A percentile compares a stretch with the other conserved stretches of the same genome.
phyloP scores from a whole-genome alignment of 2,113 vertebrate genomes.

The Oreochromis aureus region DNA sequence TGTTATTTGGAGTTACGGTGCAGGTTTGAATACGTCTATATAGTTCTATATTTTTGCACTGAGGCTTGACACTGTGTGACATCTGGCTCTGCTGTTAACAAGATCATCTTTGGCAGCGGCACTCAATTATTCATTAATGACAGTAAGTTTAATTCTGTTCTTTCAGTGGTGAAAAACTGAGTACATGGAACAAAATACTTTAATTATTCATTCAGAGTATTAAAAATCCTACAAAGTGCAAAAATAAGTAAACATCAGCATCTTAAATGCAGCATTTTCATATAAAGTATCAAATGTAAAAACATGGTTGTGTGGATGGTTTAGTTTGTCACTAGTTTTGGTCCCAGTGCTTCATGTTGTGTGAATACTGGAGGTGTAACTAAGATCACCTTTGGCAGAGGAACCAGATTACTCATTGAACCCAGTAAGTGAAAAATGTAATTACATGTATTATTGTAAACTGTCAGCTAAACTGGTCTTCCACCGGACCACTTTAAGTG shows the following conservation, averaged over 20 bases:
- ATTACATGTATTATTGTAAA: background rate
- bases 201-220: background rate
- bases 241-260: rapidly evolving
- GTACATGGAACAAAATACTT: background rate
- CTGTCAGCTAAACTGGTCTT: background rate
- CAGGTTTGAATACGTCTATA: rapidly evolving
- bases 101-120: rapidly evolving
- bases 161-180: rapidly evolving
- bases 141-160: background rate
- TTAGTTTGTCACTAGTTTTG: rapidly evolving
- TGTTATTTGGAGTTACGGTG: rapidly evolving
- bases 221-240: background rate
- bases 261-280: background rate
- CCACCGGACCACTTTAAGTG: rapidly evolving
- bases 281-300: background rate
- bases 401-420: background rate
- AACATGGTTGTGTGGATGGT: rapidly evolving
- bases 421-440: background rate
- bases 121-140: rapidly evolving
- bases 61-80: background rate
- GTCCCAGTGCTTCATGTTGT: background rate
- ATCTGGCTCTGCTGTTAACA: background rate
- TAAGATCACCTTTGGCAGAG: background rate
- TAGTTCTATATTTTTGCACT: rapidly evolving
- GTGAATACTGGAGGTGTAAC: rapidly evolving